Conservation (phyloP, 2,888 invertebrate species). For the Drosophila borborema region DNA sequence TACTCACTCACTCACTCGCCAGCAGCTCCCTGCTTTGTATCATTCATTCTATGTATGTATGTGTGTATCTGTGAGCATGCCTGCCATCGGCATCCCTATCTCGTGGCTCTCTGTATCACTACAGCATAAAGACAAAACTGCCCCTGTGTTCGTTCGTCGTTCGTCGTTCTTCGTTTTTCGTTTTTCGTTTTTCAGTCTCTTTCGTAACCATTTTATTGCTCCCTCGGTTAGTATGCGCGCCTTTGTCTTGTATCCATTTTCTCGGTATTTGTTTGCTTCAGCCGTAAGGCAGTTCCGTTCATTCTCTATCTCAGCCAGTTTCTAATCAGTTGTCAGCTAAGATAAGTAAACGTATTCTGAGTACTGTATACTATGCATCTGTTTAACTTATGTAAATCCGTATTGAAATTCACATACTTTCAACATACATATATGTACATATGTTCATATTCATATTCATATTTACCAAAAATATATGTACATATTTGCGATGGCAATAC, state of each 20-base stretch:
- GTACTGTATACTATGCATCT: neutral
- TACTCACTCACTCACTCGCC: neutral
- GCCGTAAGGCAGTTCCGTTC: conserved; percentile 41
- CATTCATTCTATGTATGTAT: conserved; percentile 11
- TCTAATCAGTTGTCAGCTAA: conserved; percentile 31
- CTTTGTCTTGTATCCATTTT: conserved; percentile 52
- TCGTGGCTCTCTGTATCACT: conserved; percentile 52
- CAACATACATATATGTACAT: too few relatives aligned
- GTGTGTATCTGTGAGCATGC: conserved; percentile 48
- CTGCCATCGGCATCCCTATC: conserved; percentile 70
- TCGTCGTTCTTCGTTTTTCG: conserved; percentile 36
- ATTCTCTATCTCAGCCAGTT: conserved; percentile 17
- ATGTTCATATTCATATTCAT: too few relatives aligned
- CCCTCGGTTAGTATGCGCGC: conserved; percentile 45
- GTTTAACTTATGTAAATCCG: neutral
- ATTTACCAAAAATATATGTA: too few relatives aligned
- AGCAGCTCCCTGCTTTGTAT: conserved; percentile 15
- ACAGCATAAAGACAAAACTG: conserved; percentile 46
- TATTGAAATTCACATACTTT: too few relatives aligned
- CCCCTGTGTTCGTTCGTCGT: conserved; percentile 38
- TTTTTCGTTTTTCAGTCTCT: conserved; percentile 64
- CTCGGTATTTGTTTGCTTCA: conserved; percentile 36
- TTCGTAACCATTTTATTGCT: conserved; percentile 74
- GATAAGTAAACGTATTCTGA: conserved; percentile 2
- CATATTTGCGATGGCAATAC: neutral